phyloP scores from a whole-genome alignment of 2,888 invertebrate species.

The Schizotus pectinicornis region DNA sequence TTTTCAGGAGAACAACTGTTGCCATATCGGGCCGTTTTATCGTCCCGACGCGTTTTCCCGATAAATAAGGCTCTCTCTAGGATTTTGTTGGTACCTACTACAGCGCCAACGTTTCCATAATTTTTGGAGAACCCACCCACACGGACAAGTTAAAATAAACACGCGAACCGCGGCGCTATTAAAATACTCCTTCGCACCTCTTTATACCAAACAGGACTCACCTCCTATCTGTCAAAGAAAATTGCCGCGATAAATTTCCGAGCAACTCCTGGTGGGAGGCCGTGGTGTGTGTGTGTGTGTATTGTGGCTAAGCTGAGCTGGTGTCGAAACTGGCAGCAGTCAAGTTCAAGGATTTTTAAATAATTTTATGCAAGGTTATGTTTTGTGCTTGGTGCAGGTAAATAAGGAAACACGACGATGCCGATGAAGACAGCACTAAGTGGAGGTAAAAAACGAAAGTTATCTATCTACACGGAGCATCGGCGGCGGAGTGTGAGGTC shows the following conservation, averaged over 20 bases:
- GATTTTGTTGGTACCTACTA: no score
- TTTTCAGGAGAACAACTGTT: no score
- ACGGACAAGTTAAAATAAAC: conserved; percentile 25
- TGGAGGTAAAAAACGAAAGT: conserved; percentile 16
- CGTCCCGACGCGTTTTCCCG: no score
- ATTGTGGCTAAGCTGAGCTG: conserved; percentile 3
- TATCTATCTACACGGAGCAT: not conserved
- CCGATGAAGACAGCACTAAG: no score
- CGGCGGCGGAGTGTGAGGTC: no score
- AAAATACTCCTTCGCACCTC: conserved; percentile 33
- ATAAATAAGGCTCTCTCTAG: no score
- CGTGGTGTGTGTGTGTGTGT: conserved; percentile 1
- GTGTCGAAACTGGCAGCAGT: conserved; percentile 6
- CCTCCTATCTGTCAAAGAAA: conserved; percentile 26
- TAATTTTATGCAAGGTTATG: conserved; percentile 21
- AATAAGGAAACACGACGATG: not conserved
- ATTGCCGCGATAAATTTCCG: conserved; percentile 8
- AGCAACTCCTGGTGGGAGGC: no score
- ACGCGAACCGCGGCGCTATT: conserved; percentile 29
- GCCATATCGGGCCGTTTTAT: no score
- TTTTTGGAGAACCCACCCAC: conserved; percentile 33
- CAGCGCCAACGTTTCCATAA: not conserved
- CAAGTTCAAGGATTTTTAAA: conserved; percentile 33
- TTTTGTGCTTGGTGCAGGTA: conserved; percentile 8
- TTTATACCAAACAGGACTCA: conserved; percentile 4